Evolutionary conservation across 2,888 invertebrate species (phyloP), one percentile per base, ranked within the genome.

Genomic region (Eurytoma adleriae): DNA sequence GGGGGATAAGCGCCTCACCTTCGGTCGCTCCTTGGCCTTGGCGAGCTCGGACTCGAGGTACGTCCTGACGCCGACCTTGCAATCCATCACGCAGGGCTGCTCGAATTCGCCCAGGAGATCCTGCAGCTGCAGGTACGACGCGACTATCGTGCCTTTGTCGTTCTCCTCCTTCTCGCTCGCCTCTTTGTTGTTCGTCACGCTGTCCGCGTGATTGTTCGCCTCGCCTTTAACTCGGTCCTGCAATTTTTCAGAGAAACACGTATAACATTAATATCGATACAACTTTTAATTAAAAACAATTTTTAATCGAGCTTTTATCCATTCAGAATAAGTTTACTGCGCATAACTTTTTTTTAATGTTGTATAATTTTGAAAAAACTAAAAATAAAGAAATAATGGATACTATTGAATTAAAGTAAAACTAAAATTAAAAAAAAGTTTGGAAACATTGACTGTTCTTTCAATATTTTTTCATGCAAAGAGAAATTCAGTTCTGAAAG

Each of bases 31-130:
- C 89, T 98, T 96, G 13, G 98, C 98, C 91, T 98, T 98, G 24
- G 96, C 96, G 12, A 98, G 92, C 91, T 99, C 98, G 87, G 98
- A 97, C 90, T 98, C 98, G 82, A 98, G 92, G 90, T 98, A 99
- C 0, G 98, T 98, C 86, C 98, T 93, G 50, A 98, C 96, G 52
- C 98, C 98, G 85, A 98, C 95, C 92, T 98, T 98, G 91, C 98
- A 97, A 92, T 98, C 98, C 98, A 98, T 98, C 2, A 98, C 98
- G 89, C 97, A 98, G 0, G 98, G 98, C 81, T 96, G 95, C 85
- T 95, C 94, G 90, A 98, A 98, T 89, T 96, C 96, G 83, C 97
- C 96, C 78, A 98, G 92, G 72, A 98, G 92, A 92, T 98, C 98
- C 93, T 98, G 97, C 74, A 98, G 92, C 91, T 98, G 97, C 80